A percentile compares a stretch with the other conserved stretches of the same genome.
Conservation (phyloP, 1,140 invertebrate species). For the Paramacrobiotus metropolitanus region DNA sequence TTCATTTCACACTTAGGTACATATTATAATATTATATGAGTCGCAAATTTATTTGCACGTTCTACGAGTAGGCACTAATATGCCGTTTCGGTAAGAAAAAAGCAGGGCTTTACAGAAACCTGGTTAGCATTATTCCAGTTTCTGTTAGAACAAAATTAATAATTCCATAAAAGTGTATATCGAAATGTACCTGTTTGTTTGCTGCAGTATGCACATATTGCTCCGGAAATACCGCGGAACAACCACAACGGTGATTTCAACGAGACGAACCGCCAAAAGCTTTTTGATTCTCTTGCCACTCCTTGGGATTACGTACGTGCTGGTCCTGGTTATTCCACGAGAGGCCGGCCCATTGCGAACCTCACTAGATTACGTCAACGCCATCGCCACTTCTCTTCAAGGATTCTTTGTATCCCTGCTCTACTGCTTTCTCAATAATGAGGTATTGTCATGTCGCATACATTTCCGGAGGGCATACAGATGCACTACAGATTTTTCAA, state of each 20-base stretch:
- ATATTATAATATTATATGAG: no score
- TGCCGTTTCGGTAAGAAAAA: no score
- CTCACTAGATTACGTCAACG: conserved; percentile 37
- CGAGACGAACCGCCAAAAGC: conserved; percentile 32
- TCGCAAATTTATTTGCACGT: no score
- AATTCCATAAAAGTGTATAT: no score
- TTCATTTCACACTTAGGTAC: no score
- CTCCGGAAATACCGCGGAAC: conserved; percentile 3
- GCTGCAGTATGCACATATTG: not conserved
- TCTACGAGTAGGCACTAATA: no score
- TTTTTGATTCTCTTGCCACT: conserved; percentile 61
- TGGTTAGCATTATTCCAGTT: no score
- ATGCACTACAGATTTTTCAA: no score
- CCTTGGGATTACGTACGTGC: conserved; percentile 59
- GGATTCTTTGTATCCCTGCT: conserved; percentile 60
- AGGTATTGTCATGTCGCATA: conserved; percentile 34
- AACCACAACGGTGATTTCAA: not conserved
- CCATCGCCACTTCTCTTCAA: conserved; percentile 29
- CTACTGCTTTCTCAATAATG: conserved; percentile 75
- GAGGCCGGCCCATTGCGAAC: conserved; percentile 35
- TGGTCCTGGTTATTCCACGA: conserved; percentile 48
- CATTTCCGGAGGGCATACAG: not conserved
- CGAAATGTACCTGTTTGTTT: no score
- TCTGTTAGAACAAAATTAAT: no score
- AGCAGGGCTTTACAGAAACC: no score